A percentile compares a stretch with the other conserved stretches of the same genome.
Conservation (phyloP, 2,888 invertebrate genomes). For the Callimorpha dominula region DNA sequence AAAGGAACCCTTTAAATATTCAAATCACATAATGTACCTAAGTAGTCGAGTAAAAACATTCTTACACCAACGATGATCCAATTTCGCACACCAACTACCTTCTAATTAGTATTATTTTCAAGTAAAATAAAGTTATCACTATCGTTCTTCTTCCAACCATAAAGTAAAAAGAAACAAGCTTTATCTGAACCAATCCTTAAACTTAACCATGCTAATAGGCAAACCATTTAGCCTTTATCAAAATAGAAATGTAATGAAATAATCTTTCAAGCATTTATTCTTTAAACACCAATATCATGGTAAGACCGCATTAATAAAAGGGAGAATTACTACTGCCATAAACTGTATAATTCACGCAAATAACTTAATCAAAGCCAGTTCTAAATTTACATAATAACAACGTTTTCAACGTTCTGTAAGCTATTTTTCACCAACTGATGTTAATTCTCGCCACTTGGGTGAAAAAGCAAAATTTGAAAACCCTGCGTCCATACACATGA, state of each 20-base stretch:
- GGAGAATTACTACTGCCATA: conserved; percentile 60
- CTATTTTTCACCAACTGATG: conserved; percentile 52
- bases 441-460: conserved; percentile 37
- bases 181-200: background rate
- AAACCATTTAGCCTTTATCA: conserved; percentile 4
- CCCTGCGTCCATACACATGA: background rate
- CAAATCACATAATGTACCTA: too few relatives aligned
- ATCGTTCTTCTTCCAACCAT: background rate
- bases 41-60: too few relatives aligned
- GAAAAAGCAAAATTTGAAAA: background rate
- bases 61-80: too few relatives aligned
- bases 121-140: background rate
- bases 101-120: background rate
- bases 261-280: conserved; percentile 37
- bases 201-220: conserved; percentile 18
- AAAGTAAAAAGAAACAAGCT: background rate
- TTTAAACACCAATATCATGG: conserved; percentile 52
- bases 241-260: conserved; percentile 23
- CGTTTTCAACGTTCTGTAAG: conserved; percentile 53
- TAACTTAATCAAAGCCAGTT: conserved; percentile 66
- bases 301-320: conserved; percentile 58
- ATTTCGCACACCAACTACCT: background rate
- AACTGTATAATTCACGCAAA: conserved; percentile 67
- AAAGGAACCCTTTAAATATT: too few relatives aligned
- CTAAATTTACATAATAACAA: conserved; percentile 68